These are phyloP conservation scores for Emydocephalus ijimae DNA, from an alignment of 2,113 vertebrate genomes.

Conservation along the genomic window DNA sequence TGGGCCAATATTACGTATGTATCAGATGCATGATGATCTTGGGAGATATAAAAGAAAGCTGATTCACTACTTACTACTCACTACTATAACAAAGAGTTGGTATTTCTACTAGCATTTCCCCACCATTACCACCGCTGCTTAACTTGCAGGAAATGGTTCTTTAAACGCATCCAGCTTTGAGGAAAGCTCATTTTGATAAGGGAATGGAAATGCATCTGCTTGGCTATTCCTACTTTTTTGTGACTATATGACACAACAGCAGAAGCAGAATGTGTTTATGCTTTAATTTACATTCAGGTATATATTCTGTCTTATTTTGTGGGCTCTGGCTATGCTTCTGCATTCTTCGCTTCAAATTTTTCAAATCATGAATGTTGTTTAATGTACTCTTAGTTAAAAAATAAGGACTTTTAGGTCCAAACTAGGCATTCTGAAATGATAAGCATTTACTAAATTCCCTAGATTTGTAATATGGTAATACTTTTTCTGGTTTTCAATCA, in stretches of 20 bases:
- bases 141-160: neutral
- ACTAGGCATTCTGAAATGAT: neutral
- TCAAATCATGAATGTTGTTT: neutral
- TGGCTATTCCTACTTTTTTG: neutral
- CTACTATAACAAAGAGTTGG: neutral
- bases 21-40: neutral
- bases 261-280: neutral
- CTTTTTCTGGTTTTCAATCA: neutral
- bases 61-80: neutral
- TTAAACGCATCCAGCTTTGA: neutral
- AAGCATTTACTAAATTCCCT: neutral
- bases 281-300: neutral
- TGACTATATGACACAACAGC: neutral
- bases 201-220: neutral
- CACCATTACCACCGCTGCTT: neutral
- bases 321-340: neutral
- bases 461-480: neutral
- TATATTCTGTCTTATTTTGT: neutral
- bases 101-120: neutral
- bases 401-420: neutral
- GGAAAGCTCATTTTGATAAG: neutral
- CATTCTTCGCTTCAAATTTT: neutral
- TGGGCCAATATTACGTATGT: constrained; percentile 81
- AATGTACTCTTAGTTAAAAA: neutral
- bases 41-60: neutral